phyloP scores from a whole-genome alignment of 2,113 vertebrate genomes.

The Cercocebus atys region DNA sequence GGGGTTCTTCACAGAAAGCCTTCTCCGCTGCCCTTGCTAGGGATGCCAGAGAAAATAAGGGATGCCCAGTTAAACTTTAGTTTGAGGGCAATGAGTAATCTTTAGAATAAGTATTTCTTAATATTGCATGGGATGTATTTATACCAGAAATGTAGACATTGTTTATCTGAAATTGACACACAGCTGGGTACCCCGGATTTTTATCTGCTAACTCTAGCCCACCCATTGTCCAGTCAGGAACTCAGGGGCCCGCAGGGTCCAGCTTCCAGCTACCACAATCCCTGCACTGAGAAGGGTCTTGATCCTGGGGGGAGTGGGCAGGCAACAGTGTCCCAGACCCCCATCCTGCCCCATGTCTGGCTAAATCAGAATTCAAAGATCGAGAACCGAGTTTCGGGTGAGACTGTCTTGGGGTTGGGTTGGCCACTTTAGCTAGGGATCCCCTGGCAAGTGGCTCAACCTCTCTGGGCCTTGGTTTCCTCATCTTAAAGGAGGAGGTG shows the following conservation, averaged over 20 bases:
- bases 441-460: background rate
- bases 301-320: too few species aligned
- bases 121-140: accelerated
- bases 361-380: background rate
- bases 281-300: accelerated
- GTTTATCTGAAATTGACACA: accelerated
- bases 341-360: background rate
- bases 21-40: background rate
- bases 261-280: too few species aligned
- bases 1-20: background rate
- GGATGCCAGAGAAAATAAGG: too few species aligned
- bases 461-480: background rate
- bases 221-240: accelerated
- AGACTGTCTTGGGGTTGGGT: background rate
- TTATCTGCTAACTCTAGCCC: background rate
- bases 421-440: background rate
- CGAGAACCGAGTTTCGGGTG: accelerated
- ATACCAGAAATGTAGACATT: accelerated
- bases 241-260: accelerated
- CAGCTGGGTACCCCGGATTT: accelerated
- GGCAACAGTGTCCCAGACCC: accelerated
- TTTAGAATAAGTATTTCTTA: accelerated
- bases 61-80: background rate
- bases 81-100: background rate
- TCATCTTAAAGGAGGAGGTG: accelerated